These are phyloP conservation scores for Sparidentex hasta DNA, from an alignment of 2,797 vertebrate genomes.

Conservation along the genomic window DNA sequence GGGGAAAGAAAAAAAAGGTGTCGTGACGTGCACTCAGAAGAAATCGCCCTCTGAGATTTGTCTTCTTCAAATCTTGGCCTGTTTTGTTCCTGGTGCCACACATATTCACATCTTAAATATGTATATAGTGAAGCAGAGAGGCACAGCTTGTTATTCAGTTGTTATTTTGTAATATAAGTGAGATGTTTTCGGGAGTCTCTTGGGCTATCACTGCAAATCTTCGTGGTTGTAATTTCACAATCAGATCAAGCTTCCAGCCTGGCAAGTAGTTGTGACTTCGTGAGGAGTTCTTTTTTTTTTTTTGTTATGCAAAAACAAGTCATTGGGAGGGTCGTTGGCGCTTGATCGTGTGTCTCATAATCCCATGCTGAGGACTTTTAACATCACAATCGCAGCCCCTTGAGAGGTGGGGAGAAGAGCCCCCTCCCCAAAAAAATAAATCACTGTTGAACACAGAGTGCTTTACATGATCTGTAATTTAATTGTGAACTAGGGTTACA, in stretches of 20 bases:
- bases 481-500: not conserved
- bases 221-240: constrained; percentile 23
- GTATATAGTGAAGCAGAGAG: too few relatives aligned
- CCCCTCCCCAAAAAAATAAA: not conserved
- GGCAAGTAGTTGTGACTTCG: constrained; percentile 74
- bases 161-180: not conserved
- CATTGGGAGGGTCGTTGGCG: constrained; percentile 73
- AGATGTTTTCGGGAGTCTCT: not conserved
- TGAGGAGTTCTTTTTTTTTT: constrained; percentile 66
- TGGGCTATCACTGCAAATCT: constrained; percentile 5
- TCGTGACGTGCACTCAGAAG: constrained; percentile 36
- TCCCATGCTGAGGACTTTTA: constrained; percentile 81
- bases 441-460: constrained; percentile 3
- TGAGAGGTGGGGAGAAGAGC: constrained; percentile 20
- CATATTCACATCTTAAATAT: not conserved
- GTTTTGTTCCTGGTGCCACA: not conserved
- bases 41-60: constrained; percentile 23
- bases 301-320: constrained; percentile 82
- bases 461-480: constrained; percentile 16
- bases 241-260: constrained; percentile 42
- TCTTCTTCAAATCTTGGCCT: constrained; percentile 33
- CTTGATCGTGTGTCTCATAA: constrained; percentile 79
- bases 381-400: constrained; percentile 79
- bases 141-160: not conserved
- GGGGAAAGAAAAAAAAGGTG: not conserved